phyloP scores from a whole-genome alignment of 2,113 vertebrate species.

The Ailurus styani region DNA sequence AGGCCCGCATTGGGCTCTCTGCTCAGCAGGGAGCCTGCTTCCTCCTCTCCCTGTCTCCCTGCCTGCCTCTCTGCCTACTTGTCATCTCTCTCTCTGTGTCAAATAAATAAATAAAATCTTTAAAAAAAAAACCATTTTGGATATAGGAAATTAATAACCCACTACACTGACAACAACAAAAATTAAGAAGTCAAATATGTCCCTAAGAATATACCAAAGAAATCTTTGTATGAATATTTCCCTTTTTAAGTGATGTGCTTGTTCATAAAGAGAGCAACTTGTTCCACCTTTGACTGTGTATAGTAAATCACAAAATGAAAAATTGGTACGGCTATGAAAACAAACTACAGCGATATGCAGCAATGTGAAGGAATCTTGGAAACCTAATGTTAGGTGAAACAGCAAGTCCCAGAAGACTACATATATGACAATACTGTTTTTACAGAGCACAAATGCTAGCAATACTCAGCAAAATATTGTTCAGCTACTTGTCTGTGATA shows the following conservation, averaged over 20 bases:
- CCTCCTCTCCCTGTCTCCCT: no score
- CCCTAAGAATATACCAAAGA: background rate
- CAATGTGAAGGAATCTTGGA: background rate
- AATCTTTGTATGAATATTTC: background rate
- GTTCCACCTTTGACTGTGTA: background rate
- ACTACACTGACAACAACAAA: background rate
- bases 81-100: no score
- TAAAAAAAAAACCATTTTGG: background rate
- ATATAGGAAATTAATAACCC: background rate
- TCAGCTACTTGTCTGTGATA: background rate
- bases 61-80: no score
- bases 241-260: background rate
- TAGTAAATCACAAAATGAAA: background rate
- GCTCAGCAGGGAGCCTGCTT: no score
- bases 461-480: background rate
- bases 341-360: background rate
- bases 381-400: background rate
- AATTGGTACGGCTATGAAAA: background rate
- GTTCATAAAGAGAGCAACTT: background rate
- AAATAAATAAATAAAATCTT: no score
- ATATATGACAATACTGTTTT: background rate
- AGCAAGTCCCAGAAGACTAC: background rate
- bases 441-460: background rate
- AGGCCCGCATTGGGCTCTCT: no score
- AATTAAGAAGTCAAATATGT: background rate